Conservation (phyloP, 2,888 invertebrate genomes). For the Drosophila paracracens region DNA sequence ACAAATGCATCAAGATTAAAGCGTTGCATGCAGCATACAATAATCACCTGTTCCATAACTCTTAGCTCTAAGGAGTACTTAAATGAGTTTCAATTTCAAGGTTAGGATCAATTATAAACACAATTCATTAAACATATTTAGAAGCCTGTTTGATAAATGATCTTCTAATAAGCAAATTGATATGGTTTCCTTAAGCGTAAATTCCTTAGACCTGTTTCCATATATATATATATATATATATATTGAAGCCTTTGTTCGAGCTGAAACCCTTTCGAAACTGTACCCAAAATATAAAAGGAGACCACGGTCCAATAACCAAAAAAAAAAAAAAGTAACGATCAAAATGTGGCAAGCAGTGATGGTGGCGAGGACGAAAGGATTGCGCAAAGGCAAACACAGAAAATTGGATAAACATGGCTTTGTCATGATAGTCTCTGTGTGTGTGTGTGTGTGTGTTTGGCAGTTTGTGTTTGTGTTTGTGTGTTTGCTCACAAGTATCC, state of each 20-base stretch:
- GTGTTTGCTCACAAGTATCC: constrained; percentile 64
- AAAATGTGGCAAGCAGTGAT: constrained; percentile 43
- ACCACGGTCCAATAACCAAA: constrained; percentile 25
- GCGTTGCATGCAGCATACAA: background rate
- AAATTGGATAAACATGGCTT: constrained; percentile 69
- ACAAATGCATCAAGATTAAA: constrained; percentile 1
- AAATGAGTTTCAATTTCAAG: background rate
- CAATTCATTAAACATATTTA: background rate
- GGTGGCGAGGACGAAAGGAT: constrained; percentile 76
- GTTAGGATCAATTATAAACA: background rate
- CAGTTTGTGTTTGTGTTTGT: constrained; percentile 13
- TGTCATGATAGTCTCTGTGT: constrained; percentile 29
- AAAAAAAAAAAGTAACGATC: constrained; percentile 42
- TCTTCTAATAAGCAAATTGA: constrained; percentile 10
- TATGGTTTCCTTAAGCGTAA: background rate
- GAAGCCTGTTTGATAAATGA: constrained; percentile 2
- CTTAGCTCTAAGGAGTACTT: background rate
- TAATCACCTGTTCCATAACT: background rate
- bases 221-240: background rate
- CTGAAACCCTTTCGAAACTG: constrained; percentile 59
- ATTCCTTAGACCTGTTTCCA: constrained; percentile 17
- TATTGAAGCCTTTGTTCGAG: background rate
- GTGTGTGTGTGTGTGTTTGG: constrained; percentile 40
- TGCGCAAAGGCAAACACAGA: constrained; percentile 55
- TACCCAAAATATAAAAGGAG: constrained; percentile 44